Percentiles rank a stretch among this genome's conserved stretches.
phyloP scores from a whole-genome alignment of 2,797 vertebrate genomes.

The Monodelphis domestica region DNA sequence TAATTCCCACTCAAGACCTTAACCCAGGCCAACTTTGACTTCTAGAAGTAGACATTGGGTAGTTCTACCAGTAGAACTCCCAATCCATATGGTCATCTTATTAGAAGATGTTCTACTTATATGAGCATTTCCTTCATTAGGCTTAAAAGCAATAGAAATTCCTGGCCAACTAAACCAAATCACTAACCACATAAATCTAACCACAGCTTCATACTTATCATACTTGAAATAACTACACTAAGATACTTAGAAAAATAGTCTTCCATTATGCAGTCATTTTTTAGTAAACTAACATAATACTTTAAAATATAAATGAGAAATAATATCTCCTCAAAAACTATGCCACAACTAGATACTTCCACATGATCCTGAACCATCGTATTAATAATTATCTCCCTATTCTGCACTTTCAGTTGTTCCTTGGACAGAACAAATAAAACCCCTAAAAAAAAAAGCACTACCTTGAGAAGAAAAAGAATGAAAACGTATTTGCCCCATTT shows the following conservation, averaged over 20 bases:
- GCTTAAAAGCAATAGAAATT: slow-evolving; percentile 70
- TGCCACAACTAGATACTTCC: too few species aligned
- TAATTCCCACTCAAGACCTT: too few species aligned
- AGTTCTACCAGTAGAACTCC: too few species aligned
- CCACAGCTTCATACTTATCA: slow-evolving; percentile 81
- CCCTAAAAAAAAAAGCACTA: slow-evolving; percentile 38
- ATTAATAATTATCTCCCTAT: too few species aligned
- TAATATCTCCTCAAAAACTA: rapidly evolving
- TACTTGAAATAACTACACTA: slow-evolving; percentile 67
- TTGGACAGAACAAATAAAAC: too few species aligned
- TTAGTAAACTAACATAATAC: slow-evolving; percentile 68
- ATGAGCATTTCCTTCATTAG: slow-evolving; percentile 32
- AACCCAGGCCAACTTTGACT: too few species aligned
- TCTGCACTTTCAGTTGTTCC: too few species aligned
- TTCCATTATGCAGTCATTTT: rapidly evolving
- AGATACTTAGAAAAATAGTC: slow-evolving; percentile 77
- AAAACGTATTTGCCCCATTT: neutral
- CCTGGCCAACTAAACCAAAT: slow-evolving; percentile 70
- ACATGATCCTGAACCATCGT: too few species aligned
- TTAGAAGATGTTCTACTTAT: too few species aligned
- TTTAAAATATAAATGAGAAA: neutral
- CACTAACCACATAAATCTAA: too few species aligned
- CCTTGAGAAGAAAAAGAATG: slow-evolving; percentile 78
- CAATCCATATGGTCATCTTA: too few species aligned
- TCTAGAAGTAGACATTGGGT: too few species aligned